phyloP scores from a whole-genome alignment of 2,888 invertebrate genomes.

The Euzophera pinguis region DNA sequence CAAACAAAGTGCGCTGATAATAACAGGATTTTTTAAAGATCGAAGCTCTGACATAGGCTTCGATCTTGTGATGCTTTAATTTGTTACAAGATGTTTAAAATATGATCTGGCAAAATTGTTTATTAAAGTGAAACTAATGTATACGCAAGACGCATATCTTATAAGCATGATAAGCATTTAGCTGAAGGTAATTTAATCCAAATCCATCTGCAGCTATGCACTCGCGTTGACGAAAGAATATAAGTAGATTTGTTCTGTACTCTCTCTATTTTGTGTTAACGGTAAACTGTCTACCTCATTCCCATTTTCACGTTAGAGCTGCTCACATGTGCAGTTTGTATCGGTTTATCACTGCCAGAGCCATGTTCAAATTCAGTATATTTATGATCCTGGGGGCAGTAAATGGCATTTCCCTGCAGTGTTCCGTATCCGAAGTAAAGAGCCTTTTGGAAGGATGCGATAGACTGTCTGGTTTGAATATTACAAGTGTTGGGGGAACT shows the following conservation, averaged over 20 bases:
- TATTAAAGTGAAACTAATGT: too few relatives aligned
- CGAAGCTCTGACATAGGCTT: too few relatives aligned
- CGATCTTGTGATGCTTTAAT: too few relatives aligned
- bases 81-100: too few relatives aligned
- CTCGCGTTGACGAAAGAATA: too few relatives aligned
- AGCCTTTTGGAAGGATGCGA: slow-evolving; percentile 66
- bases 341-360: not conserved
- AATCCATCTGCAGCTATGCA: too few relatives aligned
- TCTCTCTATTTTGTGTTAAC: slow-evolving; percentile 14
- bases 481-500: slow-evolving; percentile 65
- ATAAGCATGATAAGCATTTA: too few relatives aligned
- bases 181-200: too few relatives aligned
- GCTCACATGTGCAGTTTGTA: not conserved
- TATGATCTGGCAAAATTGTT: too few relatives aligned
- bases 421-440: slow-evolving; percentile 53
- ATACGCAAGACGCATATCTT: too few relatives aligned
- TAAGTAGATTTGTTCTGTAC: not conserved
- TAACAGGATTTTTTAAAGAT: too few relatives aligned
- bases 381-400: slow-evolving; percentile 23
- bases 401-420: slow-evolving; percentile 35
- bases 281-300: not conserved
- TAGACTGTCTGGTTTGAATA: slow-evolving; percentile 54
- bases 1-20: too few relatives aligned
- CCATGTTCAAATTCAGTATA: slow-evolving; percentile 13
- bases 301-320: not conserved